Evolutionary conservation across 2,113 vertebrate genomes (phyloP).

Genomic region (Corydoras maculifer): DNA sequence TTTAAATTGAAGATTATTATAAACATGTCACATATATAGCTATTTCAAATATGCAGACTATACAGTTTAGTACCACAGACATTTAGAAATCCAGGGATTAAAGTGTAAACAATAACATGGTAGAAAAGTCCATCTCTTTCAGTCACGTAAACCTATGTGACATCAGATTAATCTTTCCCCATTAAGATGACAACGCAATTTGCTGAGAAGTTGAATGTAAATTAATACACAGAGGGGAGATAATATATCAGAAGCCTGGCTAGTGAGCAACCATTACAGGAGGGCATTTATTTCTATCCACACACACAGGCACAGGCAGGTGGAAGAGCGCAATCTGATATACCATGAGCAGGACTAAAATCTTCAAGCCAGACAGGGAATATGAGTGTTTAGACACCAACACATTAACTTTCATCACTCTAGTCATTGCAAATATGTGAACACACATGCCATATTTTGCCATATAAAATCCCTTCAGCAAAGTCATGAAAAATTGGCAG

Average conservation of each 20-base stretch:
- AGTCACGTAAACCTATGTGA: conserved; percentile 62
- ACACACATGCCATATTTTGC: conserved; percentile 23
- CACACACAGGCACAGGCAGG: conserved; percentile 19
- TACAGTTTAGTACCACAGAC: too few relatives aligned
- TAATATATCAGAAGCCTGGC: conserved; percentile 72
- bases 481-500: conserved; percentile 60
- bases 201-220: conserved; percentile 74
- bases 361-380: conserved; percentile 56
- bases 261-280: conserved; percentile 66
- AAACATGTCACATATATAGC: too few relatives aligned
- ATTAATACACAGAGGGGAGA: conserved; percentile 72
- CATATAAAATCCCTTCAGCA: conserved; percentile 39
- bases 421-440: conserved; percentile 57
- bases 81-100: conserved; percentile 5
- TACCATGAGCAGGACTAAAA: conserved; percentile 59
- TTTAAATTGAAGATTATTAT: too few relatives aligned
- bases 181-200: conserved; percentile 74
- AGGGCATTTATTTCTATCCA: conserved; percentile 73
- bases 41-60: too few relatives aligned
- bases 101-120: conserved; percentile 61
- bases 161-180: conserved; percentile 71
- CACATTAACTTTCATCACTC: conserved; percentile 73
- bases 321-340: conserved; percentile 48
- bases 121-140: conserved; percentile 60
- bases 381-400: conserved; percentile 58